Percentiles rank a stretch among this genome's conserved stretches.
Evolutionary conservation across 2,888 invertebrate genomes (phyloP).

Genomic region (Mesorhabditis belari): DNA sequence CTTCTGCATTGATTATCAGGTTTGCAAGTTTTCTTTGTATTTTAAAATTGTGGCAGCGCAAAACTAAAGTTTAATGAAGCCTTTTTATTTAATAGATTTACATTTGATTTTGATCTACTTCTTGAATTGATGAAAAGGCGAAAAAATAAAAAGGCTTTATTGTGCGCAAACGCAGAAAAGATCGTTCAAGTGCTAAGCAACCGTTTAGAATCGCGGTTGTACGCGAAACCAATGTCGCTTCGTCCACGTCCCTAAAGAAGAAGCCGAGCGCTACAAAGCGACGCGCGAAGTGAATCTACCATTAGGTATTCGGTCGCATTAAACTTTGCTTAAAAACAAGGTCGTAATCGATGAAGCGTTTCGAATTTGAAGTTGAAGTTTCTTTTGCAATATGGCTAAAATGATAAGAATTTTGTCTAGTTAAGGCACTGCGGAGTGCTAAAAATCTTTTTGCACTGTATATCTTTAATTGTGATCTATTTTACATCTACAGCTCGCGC

Average conservation of each 20-base stretch:
- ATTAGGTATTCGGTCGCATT: too few relatives aligned
- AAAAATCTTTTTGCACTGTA: too few relatives aligned
- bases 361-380: too few relatives aligned
- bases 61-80: background rate
- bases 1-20: slow-evolving; percentile 64
- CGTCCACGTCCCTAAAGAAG: slow-evolving; percentile 68
- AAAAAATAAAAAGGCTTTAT: background rate
- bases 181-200: background rate
- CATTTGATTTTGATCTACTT: background rate
- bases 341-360: too few relatives aligned
- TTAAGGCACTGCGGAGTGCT: too few relatives aligned
- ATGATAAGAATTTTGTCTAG: too few relatives aligned
- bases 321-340: too few relatives aligned
- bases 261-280: slow-evolving; percentile 67
- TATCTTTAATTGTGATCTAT: too few relatives aligned
- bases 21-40: slow-evolving; percentile 13
- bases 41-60: background rate
- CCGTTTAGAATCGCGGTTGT: slow-evolving; percentile 65
- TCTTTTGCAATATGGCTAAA: too few relatives aligned
- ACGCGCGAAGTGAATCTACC: slow-evolving; percentile 67
- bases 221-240: slow-evolving; percentile 63
- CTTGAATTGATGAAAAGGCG: background rate
- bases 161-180: background rate
- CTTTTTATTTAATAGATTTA: background rate
- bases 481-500: too few relatives aligned